Percentiles rank a stretch among this genome's conserved stretches.
Conservation (phyloP, 2,888 invertebrate species). For the Drosophila glabriapex region DNA sequence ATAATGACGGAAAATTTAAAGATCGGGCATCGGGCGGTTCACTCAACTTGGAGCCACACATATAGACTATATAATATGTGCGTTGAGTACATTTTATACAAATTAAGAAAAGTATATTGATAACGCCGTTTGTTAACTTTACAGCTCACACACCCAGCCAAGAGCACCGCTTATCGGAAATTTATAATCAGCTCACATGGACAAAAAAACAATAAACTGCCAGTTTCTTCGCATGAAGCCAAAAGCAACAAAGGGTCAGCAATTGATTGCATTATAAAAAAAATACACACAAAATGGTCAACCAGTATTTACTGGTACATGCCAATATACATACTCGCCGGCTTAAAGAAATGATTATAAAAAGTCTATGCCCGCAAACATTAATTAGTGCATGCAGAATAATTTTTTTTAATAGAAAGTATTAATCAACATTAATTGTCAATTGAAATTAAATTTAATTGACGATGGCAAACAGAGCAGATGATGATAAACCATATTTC, state of each 20-base stretch:
- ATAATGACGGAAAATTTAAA: slow-evolving; percentile 26
- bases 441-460: slow-evolving; percentile 41
- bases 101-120: slow-evolving; percentile 13
- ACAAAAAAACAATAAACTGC: slow-evolving; percentile 16
- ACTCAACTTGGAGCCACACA: slow-evolving; percentile 39
- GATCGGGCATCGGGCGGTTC: slow-evolving; percentile 31
- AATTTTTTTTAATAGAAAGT: slow-evolving; percentile 33
- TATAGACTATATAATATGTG: slow-evolving; percentile 2
- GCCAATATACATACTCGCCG: not conserved
- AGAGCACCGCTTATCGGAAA: slow-evolving; percentile 54
- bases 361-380: not conserved
- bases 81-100: slow-evolving; percentile 7
- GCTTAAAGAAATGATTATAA: not conserved
- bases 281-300: not conserved
- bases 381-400: slow-evolving; percentile 21
- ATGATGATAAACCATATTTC: slow-evolving; percentile 37
- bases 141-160: slow-evolving; percentile 19
- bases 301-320: not conserved
- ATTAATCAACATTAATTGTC: slow-evolving; percentile 32
- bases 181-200: slow-evolving; percentile 51
- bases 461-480: slow-evolving; percentile 14
- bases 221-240: slow-evolving; percentile 25
- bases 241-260: slow-evolving; percentile 32
- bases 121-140: slow-evolving; percentile 19
- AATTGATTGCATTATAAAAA: slow-evolving; percentile 7